A percentile compares a stretch with the other conserved stretches of the same genome.
Conservation (phyloP, 2,113 vertebrate species). For the Myxocyprinus asiaticus region DNA sequence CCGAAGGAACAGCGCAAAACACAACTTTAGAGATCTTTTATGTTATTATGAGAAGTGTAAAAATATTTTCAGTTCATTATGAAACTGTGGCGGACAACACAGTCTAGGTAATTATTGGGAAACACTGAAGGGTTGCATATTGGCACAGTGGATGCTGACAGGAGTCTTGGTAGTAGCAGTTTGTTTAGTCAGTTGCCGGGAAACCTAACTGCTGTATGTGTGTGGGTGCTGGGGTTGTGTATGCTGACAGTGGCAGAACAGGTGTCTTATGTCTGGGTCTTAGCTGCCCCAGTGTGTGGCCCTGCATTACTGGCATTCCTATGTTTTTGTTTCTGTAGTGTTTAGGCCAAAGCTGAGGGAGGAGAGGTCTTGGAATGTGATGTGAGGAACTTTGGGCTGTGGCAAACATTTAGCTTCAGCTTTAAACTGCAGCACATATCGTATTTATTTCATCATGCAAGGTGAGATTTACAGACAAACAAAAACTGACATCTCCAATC, state of each 20-base stretch:
- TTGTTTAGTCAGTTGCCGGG: not conserved
- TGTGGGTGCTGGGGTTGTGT: not conserved
- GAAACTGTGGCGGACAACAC: too few species aligned
- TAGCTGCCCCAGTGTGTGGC: slow-evolving; percentile 12
- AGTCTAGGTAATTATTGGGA: too few species aligned
- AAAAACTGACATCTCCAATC: too few species aligned
- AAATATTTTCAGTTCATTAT: too few species aligned
- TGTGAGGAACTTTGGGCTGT: slow-evolving; percentile 3
- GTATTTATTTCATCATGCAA: not conserved
- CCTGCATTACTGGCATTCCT: slow-evolving; percentile 35
- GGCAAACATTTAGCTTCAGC: not conserved
- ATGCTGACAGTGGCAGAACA: slow-evolving; percentile 22
- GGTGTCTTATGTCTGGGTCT: slow-evolving; percentile 34
- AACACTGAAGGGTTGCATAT: not conserved
- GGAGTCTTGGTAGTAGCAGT: not conserved
- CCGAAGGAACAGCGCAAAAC: too few species aligned
- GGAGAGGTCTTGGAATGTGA: slow-evolving; percentile 14
- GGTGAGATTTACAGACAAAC: not conserved
- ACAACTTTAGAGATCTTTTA: too few species aligned
- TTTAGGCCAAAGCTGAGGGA: not conserved
- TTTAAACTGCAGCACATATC: not conserved
- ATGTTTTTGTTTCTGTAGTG: slow-evolving; percentile 32
- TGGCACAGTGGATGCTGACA: not conserved
- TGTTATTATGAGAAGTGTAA: too few species aligned
- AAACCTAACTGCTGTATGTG: slow-evolving; percentile 11